Conservation (phyloP, 2,888 invertebrate genomes). For the Drosophila seclusa region DNA sequence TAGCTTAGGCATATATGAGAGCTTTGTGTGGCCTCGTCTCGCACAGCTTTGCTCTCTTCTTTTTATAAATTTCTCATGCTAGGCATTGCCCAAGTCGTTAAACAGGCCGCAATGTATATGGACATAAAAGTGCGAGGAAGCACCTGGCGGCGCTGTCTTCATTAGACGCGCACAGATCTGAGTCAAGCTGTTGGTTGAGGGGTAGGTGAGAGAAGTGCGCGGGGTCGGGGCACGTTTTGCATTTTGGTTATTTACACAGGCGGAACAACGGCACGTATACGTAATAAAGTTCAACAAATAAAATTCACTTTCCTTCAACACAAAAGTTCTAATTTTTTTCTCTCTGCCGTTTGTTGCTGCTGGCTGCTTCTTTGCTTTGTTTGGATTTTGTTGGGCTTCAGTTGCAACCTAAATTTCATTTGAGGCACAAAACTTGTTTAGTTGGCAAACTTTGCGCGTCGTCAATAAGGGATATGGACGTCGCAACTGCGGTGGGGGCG, state of each 20-base stretch:
- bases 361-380: constrained; percentile 64
- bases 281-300: constrained; percentile 81
- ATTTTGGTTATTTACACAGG: constrained; percentile 77
- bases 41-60: constrained; percentile 6
- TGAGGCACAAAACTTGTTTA: constrained; percentile 80
- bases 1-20: constrained; percentile 71
- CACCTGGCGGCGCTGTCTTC: constrained; percentile 74
- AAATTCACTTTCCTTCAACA: constrained; percentile 78
- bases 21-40: constrained; percentile 12
- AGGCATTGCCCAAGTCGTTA: constrained; percentile 70
- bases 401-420: constrained; percentile 82
- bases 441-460: constrained; percentile 80
- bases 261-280: constrained; percentile 77
- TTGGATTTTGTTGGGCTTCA: constrained; percentile 78
- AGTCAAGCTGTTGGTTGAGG: constrained; percentile 20
- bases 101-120: constrained; percentile 67
- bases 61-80: constrained; percentile 62
- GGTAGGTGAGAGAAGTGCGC: constrained; percentile 8
- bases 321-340: constrained; percentile 77
- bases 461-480: constrained; percentile 66
- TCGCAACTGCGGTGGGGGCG: background rate
- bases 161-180: constrained; percentile 61
- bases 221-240: constrained; percentile 62
- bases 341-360: constrained; percentile 34
- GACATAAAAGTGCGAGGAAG: constrained; percentile 70